Evolutionary conservation across 2,888 invertebrate species (phyloP), one percentile per base, ranked within the genome.

Genomic region (Diploptera punctata): DNA sequence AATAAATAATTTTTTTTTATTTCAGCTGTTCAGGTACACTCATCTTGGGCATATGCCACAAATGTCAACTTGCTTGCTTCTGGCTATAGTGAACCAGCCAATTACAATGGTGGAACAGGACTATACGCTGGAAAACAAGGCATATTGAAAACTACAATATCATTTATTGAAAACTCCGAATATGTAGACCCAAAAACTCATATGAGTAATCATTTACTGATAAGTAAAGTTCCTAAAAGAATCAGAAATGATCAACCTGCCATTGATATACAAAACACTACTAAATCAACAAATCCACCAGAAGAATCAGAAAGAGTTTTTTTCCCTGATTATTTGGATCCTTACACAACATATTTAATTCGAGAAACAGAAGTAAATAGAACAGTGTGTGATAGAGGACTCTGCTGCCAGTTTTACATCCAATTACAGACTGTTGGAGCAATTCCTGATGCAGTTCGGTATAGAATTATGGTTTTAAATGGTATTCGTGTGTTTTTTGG

Each of bases 91-190:
- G 83, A 85, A 57, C 89, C 91, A 0, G 73, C 72, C 0, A 78
- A 83, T 0, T 91, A 90, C 2, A 88, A 87, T 76, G 87, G 90
- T 43, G 94, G 94, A 1, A 89, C 90, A 9, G 94, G 93, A n/a
- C 90, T 94, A 70, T 94, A 87, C 79, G 86, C 88, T 0, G 90
- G 90, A 0, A 81, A 80, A 74, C 82, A 83, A 0, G 87, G 87
- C 0, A 83, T 84, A 0, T 75, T 87, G 18, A 75, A 82, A 33
- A 84, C 84, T 75, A 80, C 29, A 7, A 47, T 67, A 19, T n/a
- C n/a, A n/a, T n/a, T n/a, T n/a, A n/a, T n/a, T n/a, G n/a, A n/a
- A n/a, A 29, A 29, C 18, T 19, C 31, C 7, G 31, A 29, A 16
- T 19, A 29, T 24, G n/a, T n/a, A n/a, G n/a, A n/a, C n/a, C 31